Evolutionary conservation across 2,888 invertebrate species (phyloP).

Genomic region (Pristionchus arcanus): DNA sequence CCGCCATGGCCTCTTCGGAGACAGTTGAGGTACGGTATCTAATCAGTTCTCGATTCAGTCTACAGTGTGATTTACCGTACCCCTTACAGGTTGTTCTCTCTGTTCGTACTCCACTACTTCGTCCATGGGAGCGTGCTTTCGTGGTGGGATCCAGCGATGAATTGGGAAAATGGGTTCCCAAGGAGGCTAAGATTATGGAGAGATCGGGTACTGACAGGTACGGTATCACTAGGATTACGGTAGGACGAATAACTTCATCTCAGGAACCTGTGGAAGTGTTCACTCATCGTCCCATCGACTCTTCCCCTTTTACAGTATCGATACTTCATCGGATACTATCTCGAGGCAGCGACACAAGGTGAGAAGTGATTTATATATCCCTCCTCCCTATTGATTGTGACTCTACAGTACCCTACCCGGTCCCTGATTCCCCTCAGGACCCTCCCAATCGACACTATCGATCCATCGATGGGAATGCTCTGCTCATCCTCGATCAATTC

Average conservation of each 20-base stretch:
- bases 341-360: slow-evolving; percentile 44
- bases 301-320: slow-evolving; percentile 31
- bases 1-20: slow-evolving; percentile 45
- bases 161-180: slow-evolving; percentile 67
- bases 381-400: background rate
- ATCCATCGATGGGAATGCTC: slow-evolving; percentile 55
- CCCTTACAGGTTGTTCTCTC: slow-evolving; percentile 44
- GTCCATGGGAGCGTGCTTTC: slow-evolving; percentile 65
- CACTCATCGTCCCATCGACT: background rate
- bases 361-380: background rate
- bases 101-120: slow-evolving; percentile 62
- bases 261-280: slow-evolving; percentile 45
- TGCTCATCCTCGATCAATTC: slow-evolving; percentile 44
- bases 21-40: slow-evolving; percentile 36
- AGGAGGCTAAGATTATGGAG: slow-evolving; percentile 56
- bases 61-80: background rate
- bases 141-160: slow-evolving; percentile 64
- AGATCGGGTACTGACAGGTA: slow-evolving; percentile 49
- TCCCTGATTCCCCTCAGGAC: slow-evolving; percentile 25
- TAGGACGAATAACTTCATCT: background rate
- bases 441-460: background rate
- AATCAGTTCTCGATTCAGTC: background rate
- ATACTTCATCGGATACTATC: slow-evolving; percentile 56
- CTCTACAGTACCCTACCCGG: background rate
- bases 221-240: background rate